Evolutionary conservation across 2,113 vertebrate genomes (phyloP).

Genomic region (Oxygymnocypris stewartii): DNA sequence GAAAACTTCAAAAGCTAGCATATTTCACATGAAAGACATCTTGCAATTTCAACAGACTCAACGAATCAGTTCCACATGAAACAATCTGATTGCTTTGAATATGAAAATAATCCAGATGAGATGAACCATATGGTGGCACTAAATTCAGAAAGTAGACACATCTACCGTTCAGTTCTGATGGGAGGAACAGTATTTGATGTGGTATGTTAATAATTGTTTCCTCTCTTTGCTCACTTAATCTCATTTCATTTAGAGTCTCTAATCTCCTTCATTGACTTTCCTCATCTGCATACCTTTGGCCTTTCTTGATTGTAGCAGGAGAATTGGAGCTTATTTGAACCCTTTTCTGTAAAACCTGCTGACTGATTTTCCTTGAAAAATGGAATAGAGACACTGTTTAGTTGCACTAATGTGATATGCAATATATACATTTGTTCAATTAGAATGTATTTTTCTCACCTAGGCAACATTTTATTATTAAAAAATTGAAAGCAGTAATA

Average conservation of each 20-base stretch:
- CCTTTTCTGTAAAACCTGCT: background rate
- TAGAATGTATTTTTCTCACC: background rate
- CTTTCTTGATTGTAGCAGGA: slow-evolving; percentile 15
- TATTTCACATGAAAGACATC: slow-evolving; percentile 25
- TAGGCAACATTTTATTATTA: background rate
- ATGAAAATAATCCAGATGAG: slow-evolving; percentile 35
- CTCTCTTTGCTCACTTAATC: slow-evolving; percentile 7
- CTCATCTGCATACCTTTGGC: background rate
- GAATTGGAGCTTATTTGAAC: background rate
- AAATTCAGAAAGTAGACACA: background rate
- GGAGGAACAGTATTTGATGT: slow-evolving; percentile 5
- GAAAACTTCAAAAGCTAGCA: slow-evolving; percentile 26
- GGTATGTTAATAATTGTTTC: slow-evolving; percentile 28
- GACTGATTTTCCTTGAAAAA: background rate
- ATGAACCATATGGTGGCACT: slow-evolving; percentile 18
- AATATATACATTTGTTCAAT: no score
- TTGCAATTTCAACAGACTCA: slow-evolving; percentile 19
- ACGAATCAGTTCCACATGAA: slow-evolving; percentile 26
- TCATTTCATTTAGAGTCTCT: background rate
- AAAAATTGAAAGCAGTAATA: background rate
- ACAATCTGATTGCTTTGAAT: slow-evolving; percentile 29
- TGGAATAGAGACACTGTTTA: background rate
- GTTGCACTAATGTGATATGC: background rate
- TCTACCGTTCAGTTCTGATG: background rate
- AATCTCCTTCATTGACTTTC: slow-evolving; percentile 22